Base-by-base conservation (phyloP, 2,113 vertebrate species). In the Equus przewalskii region DNA sequence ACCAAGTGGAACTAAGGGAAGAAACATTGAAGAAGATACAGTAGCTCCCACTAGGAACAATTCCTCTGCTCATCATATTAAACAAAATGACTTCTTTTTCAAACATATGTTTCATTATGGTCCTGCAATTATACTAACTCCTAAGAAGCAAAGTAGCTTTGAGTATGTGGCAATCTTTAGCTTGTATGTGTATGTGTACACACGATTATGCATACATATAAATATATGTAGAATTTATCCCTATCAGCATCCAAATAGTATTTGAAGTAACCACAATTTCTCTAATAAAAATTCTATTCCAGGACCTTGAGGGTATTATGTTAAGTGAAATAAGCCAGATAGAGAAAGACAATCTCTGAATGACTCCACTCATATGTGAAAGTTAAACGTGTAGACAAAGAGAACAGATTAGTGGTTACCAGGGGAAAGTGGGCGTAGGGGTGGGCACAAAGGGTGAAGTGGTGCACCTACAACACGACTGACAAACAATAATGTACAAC, bases 251-350 rank as follows among this genome's bases (percentile, higher is more conserved):
- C 2, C 56, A 79, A 65, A 92, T 21, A 60, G 30, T 46, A 78
- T 46, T 44, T 92, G 36, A 98, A 92, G 46, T 56, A 76, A 86
- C 44, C 5, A 7, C 11, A 46, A 33, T 81, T 8, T 41, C 58
- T 96, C 89, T 60, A 16, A 91, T 72, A 86, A 97, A 96, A 93
- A 79, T 89, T 97, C 89, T 84, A 94, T 76, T 58, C 89, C 93
- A 84, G 49, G 98, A 94, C 75, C 62, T 41, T 41, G 36, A 41
- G 36, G 36, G 36, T 41, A 41, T 41, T 41, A 41, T 41, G 36
- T 41, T 41, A 41, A 41, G 36, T 41, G 36, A 41, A 41, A 41
- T 41, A 41, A 41, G 36, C 36, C 36, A 41, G 36, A 41, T 3
- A 41, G 36, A 41, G 36, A 41, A 41, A 41, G 36, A 41, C 36